Evolutionary conservation across 2,113 vertebrate species (phyloP).

Genomic region (Nannobrachium achirus): DNA sequence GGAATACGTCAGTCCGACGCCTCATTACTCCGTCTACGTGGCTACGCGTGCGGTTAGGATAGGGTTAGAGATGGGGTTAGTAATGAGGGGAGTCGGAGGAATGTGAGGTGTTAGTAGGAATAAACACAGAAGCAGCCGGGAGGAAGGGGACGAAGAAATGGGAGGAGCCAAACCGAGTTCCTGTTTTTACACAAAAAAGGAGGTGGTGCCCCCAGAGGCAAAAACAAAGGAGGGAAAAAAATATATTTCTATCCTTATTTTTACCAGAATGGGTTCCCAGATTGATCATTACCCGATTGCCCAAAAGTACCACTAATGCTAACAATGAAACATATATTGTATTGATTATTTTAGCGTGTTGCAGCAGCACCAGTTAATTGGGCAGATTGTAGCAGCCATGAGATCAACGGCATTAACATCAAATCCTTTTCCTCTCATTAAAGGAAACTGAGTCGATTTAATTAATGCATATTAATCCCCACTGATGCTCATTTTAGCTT

Average conservation of each 20-base stretch:
- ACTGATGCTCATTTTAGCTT: conserved; percentile 93
- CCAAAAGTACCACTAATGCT: conserved; percentile 45
- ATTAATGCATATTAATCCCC: conserved; percentile 97
- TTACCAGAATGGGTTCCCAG: not conserved
- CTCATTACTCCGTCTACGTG: too few species aligned
- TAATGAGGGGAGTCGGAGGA: too few species aligned
- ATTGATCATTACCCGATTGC: conserved; percentile 64
- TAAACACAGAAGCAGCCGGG: too few species aligned
- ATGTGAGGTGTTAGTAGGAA: too few species aligned
- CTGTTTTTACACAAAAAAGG: too few species aligned
- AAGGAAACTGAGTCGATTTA: conserved; percentile 94
- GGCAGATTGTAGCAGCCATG: conserved; percentile 87
- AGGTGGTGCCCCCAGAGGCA: too few species aligned
- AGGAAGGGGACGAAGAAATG: too few species aligned
- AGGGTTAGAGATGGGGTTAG: too few species aligned
- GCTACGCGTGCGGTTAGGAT: too few species aligned
- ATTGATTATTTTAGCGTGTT: conserved; percentile 89
- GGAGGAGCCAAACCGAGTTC: too few species aligned
- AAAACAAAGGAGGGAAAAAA: too few species aligned
- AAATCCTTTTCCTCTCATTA: conserved; percentile 97
- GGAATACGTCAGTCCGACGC: too few species aligned
- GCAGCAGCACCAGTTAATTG: conserved; percentile 91
- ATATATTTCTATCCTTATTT: not conserved
- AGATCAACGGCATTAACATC: conserved; percentile 92
- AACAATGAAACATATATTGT: conserved; percentile 75